Base-by-base conservation (phyloP, 1,140 invertebrate species). In the Ylistrum balloti region DNA sequence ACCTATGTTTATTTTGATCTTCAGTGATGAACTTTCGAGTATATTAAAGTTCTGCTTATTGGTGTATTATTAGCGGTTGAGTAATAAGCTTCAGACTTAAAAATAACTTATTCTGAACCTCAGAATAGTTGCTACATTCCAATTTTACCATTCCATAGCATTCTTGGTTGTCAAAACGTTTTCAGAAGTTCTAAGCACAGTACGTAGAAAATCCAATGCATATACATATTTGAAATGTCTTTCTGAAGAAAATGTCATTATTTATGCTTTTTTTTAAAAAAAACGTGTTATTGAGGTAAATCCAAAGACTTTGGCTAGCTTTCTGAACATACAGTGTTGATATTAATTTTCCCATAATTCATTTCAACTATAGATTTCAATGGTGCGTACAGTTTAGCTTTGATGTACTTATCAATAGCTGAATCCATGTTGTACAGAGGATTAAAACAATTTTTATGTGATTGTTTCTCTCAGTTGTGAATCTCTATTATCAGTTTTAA, bases 91-190 rank as follows among this genome's bases (percentile, higher is more conserved):
- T 5, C n/a, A 28, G n/a, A 17, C 1, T 11, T n/a, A 74, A 74
- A 28, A 28, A 74, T 13, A 9, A 45, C 41, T 45, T 45, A 13
- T 45, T 45, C 41, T 45, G 9, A 45, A 13, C 35, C 35, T 38
- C 35, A 13, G 35, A 38, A 38, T 38, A 45, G 17, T 45, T n/a
- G 28, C 22, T 74, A 74, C 56, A 74, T 74, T 74, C 56, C 56
- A 74, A 74, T 74, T 17, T 74, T 28, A 74, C n/a, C 56, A 74
- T 74, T 74, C 56, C 56, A 74, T 74, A 74, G 7, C 56, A 74
- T 74, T 74, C 56, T 74, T 28, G 56, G 56, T 74, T 74, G 56
- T 74, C 56, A 74, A 74, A 38, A 38, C n/a, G 41, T 74, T 74
- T 28, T 74, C 56, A 28, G 56, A 74, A n/a, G 56, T n/a, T 74